These are phyloP conservation scores for Quiscalus mexicanus DNA, from an alignment of 2,113 vertebrate genomes.

Conservation along the genomic window DNA sequence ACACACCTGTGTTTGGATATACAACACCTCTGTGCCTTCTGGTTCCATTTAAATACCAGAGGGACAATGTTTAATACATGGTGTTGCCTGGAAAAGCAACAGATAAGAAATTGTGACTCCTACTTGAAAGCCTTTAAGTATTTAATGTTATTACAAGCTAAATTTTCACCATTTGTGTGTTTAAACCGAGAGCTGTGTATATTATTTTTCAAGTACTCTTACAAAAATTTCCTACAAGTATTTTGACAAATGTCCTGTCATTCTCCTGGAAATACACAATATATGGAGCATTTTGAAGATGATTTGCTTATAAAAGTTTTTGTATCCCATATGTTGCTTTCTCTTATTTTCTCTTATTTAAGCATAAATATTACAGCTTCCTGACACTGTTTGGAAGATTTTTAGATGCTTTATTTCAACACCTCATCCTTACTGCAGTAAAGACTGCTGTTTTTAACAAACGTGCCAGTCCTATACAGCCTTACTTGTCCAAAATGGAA, in stretches of 20 bases:
- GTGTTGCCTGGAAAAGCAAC: background rate
- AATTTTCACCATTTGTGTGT: constrained; percentile 51
- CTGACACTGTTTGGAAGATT: background rate
- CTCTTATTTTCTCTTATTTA: constrained; percentile 51
- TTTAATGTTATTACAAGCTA: constrained; percentile 45
- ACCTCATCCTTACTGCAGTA: background rate
- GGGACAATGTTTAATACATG: background rate
- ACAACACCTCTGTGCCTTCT: background rate
- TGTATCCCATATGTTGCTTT: constrained; percentile 40
- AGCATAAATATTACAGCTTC: constrained; percentile 39
- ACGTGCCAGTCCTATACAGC: background rate
- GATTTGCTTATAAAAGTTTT: constrained; percentile 36
- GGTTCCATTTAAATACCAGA: background rate
- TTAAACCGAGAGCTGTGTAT: constrained; percentile 61
- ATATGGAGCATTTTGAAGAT: constrained; percentile 35
- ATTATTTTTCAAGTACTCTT: constrained; percentile 54
- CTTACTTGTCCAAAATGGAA: background rate
- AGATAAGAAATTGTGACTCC: constrained; percentile 6
- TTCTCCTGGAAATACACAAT: constrained; percentile 45
- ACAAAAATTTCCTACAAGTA: constrained; percentile 17
- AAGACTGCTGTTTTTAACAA: background rate
- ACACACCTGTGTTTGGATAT: background rate
- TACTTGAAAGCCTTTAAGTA: constrained; percentile 66
- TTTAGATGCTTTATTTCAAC: background rate
- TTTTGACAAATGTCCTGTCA: constrained; percentile 65